These are phyloP conservation scores for Ceyx melanurus DNA, from an alignment of 2,113 vertebrate species.

Conservation along the genomic window DNA sequence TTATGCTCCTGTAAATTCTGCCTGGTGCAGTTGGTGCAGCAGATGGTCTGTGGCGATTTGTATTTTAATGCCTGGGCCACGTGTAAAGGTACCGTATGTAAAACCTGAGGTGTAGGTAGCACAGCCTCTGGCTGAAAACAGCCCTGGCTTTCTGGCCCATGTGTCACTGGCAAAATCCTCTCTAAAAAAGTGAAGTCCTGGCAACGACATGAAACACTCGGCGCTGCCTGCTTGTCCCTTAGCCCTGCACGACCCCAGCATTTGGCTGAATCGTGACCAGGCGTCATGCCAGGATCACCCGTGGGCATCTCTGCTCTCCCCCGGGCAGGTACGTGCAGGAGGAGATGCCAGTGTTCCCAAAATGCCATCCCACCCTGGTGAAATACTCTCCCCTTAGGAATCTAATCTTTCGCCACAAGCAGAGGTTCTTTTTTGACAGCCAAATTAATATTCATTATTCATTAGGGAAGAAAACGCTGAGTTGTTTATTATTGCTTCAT, in stretches of 20 bases:
- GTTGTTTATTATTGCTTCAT: constrained; percentile 77
- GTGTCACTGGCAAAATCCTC: background rate
- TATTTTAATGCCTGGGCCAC: background rate
- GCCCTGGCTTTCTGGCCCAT: background rate
- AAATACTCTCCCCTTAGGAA: background rate
- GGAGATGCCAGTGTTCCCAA: background rate
- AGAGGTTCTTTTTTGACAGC: constrained; percentile 61
- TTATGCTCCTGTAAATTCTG: background rate
- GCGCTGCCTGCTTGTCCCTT: too few relatives aligned
- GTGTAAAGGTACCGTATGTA: background rate
- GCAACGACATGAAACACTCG: background rate
- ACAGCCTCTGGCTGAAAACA: background rate
- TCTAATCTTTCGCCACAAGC: background rate
- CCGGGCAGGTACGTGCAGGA: accelerated
- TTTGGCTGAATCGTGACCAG: accelerated
- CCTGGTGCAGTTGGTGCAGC: background rate
- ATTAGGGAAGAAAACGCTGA: constrained; percentile 63
- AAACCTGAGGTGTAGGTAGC: background rate
- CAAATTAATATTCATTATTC: constrained; percentile 80
- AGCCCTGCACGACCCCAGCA: background rate
- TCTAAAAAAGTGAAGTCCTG: background rate
- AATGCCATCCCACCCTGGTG: background rate
- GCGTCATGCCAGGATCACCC: accelerated
- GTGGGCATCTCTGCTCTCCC: background rate
- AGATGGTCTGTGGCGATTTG: background rate